These are phyloP conservation scores for Silurus meridionalis DNA, from an alignment of 2,113 vertebrate genomes.

Conservation along the genomic window DNA sequence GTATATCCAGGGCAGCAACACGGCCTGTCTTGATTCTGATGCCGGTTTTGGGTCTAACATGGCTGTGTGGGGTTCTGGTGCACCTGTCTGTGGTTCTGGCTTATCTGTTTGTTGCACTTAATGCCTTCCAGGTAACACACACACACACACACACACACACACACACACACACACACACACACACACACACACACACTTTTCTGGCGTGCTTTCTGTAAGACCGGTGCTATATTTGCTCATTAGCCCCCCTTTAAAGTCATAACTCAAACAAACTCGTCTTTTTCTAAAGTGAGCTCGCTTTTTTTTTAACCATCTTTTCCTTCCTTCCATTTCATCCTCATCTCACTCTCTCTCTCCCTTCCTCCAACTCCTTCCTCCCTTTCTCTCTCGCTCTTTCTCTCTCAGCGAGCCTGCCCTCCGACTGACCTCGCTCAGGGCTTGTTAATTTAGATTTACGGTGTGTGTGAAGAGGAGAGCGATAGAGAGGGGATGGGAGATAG, in stretches of 20 bases:
- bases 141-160: background rate
- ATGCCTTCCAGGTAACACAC: conserved; percentile 85
- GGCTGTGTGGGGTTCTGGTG: conserved; percentile 85
- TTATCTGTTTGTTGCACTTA: conserved; percentile 83
- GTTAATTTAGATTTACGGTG: conserved; percentile 80
- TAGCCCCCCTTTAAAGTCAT: conserved; percentile 64
- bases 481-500: conserved; percentile 60
- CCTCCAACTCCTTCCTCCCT: conserved; percentile 9
- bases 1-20: conserved; percentile 76
- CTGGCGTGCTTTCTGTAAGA: background rate
- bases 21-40: conserved; percentile 86
- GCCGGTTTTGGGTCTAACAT: conserved; percentile 87
- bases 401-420: conserved; percentile 74
- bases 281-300: conserved; percentile 42
- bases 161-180: background rate
- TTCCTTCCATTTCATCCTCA: conserved; percentile 26
- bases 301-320: background rate
- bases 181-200: background rate
- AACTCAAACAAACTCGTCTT: conserved; percentile 67
- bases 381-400: conserved; percentile 30
- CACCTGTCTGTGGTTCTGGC: conserved; percentile 81
- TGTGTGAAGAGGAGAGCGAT: conserved; percentile 58
- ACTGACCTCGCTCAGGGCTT: conserved; percentile 71
- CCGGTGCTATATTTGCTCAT: conserved; percentile 67
- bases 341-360: conserved; percentile 2